Evolutionary conservation across 2,888 invertebrate species (phyloP).

Genomic region (Perizoma flavofasciatum): DNA sequence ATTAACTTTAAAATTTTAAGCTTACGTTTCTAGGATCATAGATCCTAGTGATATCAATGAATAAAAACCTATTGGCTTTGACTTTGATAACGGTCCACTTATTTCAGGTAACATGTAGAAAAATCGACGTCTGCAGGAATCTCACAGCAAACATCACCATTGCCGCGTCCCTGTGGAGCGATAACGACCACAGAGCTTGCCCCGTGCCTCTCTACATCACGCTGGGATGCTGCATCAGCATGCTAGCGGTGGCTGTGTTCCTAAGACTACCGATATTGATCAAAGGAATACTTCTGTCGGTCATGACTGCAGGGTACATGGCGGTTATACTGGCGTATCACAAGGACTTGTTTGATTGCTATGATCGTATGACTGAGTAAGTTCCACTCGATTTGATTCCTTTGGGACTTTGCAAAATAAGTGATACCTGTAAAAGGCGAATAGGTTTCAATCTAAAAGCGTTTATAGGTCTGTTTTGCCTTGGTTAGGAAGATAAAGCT

Average conservation of each 20-base stretch:
- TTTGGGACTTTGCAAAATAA: neutral
- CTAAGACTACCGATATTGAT: conserved; percentile 91
- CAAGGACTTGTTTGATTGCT: conserved; percentile 90
- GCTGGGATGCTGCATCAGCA: conserved; percentile 92
- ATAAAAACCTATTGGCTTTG: too few species aligned
- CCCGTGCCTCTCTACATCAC: conserved; percentile 95
- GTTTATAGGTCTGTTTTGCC: too few species aligned
- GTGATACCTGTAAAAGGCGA: too few species aligned
- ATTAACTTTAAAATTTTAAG: too few species aligned
- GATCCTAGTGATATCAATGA: too few species aligned
- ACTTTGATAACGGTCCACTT: too few species aligned
- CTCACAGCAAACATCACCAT: conserved; percentile 77
- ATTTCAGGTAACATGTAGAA: conserved; percentile 74
- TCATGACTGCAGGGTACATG: conserved; percentile 92
- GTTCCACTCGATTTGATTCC: conserved; percentile 47
- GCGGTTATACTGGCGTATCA: conserved; percentile 93
- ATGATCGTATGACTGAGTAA: conserved; percentile 90
- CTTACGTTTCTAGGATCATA: too few species aligned
- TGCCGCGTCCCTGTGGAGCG: conserved; percentile 68
- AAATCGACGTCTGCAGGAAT: conserved; percentile 69
- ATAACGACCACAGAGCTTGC: conserved; percentile 89
- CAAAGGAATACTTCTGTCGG: conserved; percentile 89
- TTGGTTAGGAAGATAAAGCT: too few species aligned
- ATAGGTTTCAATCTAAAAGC: too few species aligned
- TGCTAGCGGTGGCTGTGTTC: conserved; percentile 93